Evolutionary conservation across 2,113 vertebrate genomes (phyloP).

Genomic region (Carettochelys insculpta): DNA sequence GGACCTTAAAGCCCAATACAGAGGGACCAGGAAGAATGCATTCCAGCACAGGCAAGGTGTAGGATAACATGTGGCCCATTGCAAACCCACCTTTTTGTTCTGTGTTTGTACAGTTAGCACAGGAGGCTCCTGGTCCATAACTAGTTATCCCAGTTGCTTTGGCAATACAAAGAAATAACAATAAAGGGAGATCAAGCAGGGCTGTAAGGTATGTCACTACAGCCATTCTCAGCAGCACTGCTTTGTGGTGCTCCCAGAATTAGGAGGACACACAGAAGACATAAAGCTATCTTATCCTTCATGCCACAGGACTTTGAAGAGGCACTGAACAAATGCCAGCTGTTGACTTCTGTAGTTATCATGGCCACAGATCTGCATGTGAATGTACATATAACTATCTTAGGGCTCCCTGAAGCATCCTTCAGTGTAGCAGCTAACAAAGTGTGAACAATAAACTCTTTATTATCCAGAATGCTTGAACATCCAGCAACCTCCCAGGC

Average conservation of each 20-base stretch:
- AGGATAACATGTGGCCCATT: neutral
- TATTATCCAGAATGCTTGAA: no score
- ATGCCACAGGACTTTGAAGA: neutral
- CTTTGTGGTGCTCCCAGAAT: neutral
- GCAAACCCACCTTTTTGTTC: neutral
- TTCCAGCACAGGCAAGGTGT: neutral
- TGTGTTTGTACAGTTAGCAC: no score
- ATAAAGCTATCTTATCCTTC: neutral
- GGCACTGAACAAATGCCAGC: neutral
- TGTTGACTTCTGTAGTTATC: rapidly evolving
- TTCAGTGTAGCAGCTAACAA: neutral
- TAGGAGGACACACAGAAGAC: neutral
- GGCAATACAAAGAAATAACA: neutral
- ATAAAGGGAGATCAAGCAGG: neutral
- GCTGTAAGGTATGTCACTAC: neutral
- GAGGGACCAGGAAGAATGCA: neutral
- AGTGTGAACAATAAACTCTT: no score
- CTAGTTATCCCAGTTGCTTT: neutral
- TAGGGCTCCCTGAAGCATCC: neutral
- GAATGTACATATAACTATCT: rapidly evolving
- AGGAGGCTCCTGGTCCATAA: neutral
- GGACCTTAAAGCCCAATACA: neutral
- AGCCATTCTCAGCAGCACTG: neutral
- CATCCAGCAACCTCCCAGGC: no score
- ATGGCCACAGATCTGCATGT: rapidly evolving